A percentile compares a stretch with the other conserved stretches of the same genome.
Conservation (phyloP, 2,113 vertebrate genomes). For the Gasterosteus nipponicus region DNA sequence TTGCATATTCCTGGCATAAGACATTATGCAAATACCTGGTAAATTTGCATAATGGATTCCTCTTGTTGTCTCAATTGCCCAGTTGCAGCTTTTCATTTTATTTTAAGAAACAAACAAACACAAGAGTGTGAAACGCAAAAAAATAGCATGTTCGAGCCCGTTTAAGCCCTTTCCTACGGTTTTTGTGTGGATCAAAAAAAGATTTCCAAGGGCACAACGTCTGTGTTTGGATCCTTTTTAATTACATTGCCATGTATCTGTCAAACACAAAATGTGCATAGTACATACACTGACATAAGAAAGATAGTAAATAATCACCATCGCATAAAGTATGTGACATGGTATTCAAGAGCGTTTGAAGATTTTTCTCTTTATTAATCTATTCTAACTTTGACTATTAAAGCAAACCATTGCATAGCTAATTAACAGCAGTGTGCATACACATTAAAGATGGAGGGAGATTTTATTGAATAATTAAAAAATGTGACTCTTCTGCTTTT, state of each 20-base stretch:
- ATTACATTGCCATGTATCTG: conserved; percentile 27
- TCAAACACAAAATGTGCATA: conserved; percentile 11
- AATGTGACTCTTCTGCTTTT: conserved; percentile 59
- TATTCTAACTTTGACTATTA: conserved; percentile 44
- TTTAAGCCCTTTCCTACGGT: conserved; percentile 20
- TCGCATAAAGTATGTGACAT: neutral
- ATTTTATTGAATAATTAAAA: conserved; percentile 78
- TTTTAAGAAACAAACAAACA: conserved; percentile 69
- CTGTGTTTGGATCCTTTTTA: conserved; percentile 28
- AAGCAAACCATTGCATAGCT: conserved; percentile 55
- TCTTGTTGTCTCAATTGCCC: conserved; percentile 91
- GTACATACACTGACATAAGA: neutral
- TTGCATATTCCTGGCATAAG: conserved; percentile 96
- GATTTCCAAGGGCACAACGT: conserved; percentile 3
- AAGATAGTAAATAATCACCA: conserved; percentile 1
- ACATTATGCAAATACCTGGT: conserved; percentile 94
- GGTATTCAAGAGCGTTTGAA: conserved; percentile 5
- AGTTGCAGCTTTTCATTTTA: conserved; percentile 85
- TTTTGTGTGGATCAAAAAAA: conserved; percentile 36
- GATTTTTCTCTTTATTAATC: conserved; percentile 65
- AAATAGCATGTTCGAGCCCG: conserved; percentile 53
- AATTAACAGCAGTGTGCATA: conserved; percentile 75
- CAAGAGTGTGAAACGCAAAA: conserved; percentile 74
- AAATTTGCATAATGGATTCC: conserved; percentile 97
- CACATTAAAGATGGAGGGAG: conserved; percentile 32